Base-by-base conservation (phyloP, 2,888 invertebrate genomes). In the Idaea aversata region DNA sequence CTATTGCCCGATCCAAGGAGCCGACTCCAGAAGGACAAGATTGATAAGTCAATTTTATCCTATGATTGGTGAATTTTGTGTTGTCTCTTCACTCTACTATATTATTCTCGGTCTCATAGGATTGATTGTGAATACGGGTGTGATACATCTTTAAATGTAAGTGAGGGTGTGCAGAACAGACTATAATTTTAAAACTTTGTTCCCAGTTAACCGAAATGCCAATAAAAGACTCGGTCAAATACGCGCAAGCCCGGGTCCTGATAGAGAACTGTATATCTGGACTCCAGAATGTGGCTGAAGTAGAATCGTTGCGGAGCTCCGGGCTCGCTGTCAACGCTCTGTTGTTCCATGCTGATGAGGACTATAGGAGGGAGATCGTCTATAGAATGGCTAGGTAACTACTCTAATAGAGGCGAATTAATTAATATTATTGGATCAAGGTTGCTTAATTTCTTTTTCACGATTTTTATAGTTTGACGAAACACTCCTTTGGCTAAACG, bases 311-410 rank as follows among this genome's bases (percentile, higher is more conserved):
- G 61, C 74, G 82, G 0, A 70, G 67, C 2, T 72, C 84, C 57
- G 91, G 90, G 0, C 71, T 85, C 72, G 67, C 65, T 61, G 86
- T 90, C 70, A 87, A 88, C 75, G 86, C 81, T 0, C 73, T 85
- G 34, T 77, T 90, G 67, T 92, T 88, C 77, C 80, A 84, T 67
- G 86, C 86, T 0, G 91, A 91, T 72, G 74, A 73, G 0, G 89
- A 90, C 62, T 92, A 92, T 70, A 75, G 90, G 3, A 71, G 69
- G 2, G 88, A 91, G 77, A 72, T 86, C 67, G 83, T 91, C 6
- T 81, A 82, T 59, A 70, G 88, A 1, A 77, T 90, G 0, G 91
- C 91, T 65, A 87, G 84, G 91, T 90, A 61, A 36, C 36, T 3
- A 36, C 1, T 7, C 1, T 7, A 36, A 7, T 10, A 36, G 10